phyloP scores from a whole-genome alignment of 2,797 vertebrate species.

The Acanthornis magna region DNA sequence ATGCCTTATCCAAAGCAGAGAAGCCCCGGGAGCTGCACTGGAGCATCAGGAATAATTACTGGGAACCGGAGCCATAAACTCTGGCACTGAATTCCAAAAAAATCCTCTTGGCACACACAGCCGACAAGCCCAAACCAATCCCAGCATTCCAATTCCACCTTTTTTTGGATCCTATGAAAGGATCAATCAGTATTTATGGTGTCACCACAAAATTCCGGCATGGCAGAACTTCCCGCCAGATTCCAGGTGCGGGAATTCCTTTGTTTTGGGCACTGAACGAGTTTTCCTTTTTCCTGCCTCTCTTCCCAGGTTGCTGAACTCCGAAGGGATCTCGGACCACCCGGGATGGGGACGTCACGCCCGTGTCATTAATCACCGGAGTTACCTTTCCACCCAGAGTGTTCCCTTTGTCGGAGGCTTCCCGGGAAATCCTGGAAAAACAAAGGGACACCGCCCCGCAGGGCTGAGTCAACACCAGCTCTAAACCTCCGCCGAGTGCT shows the following conservation, averaged over 20 bases:
- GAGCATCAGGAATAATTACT: neutral
- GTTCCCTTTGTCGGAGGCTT: conserved; percentile 59
- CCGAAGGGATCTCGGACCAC: conserved; percentile 55
- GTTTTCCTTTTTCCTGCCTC: neutral
- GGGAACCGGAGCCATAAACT: neutral
- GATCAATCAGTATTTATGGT: neutral
- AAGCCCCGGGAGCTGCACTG: rapidly evolving
- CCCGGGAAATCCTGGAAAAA: conserved; percentile 41
- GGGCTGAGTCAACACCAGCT: conserved; percentile 67
- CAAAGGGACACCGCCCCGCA: conserved; percentile 41
- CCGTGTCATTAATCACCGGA: conserved; percentile 68
- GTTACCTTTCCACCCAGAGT: conserved; percentile 62
- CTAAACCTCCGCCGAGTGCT: neutral
- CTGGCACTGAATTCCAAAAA: neutral
- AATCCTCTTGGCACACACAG: neutral
- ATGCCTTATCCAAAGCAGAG: rapidly evolving
- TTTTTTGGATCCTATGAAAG: neutral
- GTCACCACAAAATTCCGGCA: neutral
- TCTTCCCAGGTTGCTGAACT: conserved; percentile 35
- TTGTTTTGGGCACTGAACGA: neutral
- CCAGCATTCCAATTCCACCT: neutral
- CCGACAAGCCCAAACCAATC: conserved; percentile 12
- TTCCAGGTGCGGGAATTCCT: neutral
- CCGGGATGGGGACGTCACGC: conserved; percentile 38
- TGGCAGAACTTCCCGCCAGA: neutral